These are phyloP conservation scores for Siphonodentalium dalli DNA, from an alignment of 2,888 invertebrate genomes.

Conservation along the genomic window DNA sequence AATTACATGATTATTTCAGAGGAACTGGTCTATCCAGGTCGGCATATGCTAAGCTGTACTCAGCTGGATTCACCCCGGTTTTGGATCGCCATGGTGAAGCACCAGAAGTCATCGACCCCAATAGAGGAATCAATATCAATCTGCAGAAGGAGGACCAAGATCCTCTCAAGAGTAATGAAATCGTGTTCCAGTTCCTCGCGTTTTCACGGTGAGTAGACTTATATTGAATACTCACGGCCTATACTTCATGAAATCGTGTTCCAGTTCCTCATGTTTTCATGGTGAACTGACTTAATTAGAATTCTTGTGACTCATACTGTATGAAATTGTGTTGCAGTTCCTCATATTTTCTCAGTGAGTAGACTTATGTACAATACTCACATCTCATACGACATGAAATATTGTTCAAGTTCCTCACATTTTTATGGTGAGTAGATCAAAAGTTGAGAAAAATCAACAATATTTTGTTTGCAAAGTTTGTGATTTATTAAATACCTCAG, in stretches of 20 bases:
- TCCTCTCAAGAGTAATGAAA: slow-evolving; percentile 65
- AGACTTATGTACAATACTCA: too few species aligned
- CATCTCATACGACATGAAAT: too few species aligned
- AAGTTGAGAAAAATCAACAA: too few species aligned
- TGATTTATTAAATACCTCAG: too few species aligned
- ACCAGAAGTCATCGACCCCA: slow-evolving; percentile 64
- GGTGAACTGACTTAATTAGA: not conserved
- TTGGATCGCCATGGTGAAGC: slow-evolving; percentile 63
- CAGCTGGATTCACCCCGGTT: slow-evolving; percentile 62
- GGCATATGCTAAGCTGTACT: slow-evolving; percentile 62
- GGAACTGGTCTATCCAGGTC: slow-evolving; percentile 60
- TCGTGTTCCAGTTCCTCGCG: slow-evolving; percentile 67
- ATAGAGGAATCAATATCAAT: slow-evolving; percentile 40
- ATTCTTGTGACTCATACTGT: not conserved
- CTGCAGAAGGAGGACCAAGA: slow-evolving; percentile 61
- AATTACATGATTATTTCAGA: slow-evolving; percentile 28
- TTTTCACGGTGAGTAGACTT: slow-evolving; percentile 59
- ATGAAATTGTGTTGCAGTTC: not conserved
- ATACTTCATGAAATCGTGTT: too few species aligned
- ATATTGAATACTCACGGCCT: not conserved
- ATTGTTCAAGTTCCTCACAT: too few species aligned
- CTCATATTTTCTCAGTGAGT: too few species aligned
- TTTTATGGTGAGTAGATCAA: too few species aligned
- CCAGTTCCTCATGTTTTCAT: not conserved
- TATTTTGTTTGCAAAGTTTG: too few species aligned